These are phyloP conservation scores for Rhopalosiphum maidis DNA, from an alignment of 1,140 invertebrate species.

Conservation along the genomic window DNA sequence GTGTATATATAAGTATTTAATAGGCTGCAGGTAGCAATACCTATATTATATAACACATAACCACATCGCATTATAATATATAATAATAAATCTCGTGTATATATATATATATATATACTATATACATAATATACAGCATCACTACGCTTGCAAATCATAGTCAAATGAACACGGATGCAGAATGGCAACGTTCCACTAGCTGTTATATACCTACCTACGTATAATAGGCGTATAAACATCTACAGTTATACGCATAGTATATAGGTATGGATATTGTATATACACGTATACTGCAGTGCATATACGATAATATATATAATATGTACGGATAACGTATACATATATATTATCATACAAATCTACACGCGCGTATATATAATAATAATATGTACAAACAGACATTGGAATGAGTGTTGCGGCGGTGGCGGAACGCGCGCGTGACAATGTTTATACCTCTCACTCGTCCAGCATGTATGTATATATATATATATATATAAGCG, in stretches of 20 bases:
- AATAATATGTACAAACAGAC: not conserved
- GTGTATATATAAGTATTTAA: no score
- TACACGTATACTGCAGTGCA: not conserved
- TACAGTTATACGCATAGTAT: no score
- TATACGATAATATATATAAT: not conserved
- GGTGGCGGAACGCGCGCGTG: not conserved
- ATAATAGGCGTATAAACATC: not conserved
- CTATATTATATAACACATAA: no score
- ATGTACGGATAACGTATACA: not conserved
- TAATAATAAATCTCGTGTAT: no score
- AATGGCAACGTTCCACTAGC: not conserved
- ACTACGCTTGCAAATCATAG: not conserved
- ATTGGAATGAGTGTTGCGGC: no score
- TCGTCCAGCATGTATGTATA: not conserved
- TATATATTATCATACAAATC: not conserved
- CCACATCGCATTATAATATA: no score
- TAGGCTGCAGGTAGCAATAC: no score
- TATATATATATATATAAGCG: not conserved
- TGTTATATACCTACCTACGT: not conserved
- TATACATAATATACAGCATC: no score
- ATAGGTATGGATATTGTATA: no score
- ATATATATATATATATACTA: no score
- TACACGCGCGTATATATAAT: not conserved
- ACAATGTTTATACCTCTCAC: constrained; percentile 13
- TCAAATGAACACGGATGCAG: not conserved